Conservation (phyloP, 2,888 invertebrate genomes). For the Aricia artaxerxes region DNA sequence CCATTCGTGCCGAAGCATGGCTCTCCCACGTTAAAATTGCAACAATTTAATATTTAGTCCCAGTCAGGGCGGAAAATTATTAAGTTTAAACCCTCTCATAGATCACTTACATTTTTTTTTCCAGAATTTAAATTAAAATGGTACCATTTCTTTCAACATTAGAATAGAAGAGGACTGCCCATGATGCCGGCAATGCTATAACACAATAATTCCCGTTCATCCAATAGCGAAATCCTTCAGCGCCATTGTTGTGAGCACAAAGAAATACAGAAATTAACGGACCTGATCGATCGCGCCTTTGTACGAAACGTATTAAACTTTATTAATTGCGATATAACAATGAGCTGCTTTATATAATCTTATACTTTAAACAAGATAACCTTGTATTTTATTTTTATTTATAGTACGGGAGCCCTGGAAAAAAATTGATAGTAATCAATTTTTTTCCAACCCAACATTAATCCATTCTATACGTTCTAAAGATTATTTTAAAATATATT, state of each 20-base stretch:
- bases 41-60: too few species aligned
- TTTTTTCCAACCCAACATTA: too few species aligned
- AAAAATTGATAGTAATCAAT: too few species aligned
- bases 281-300: constrained; percentile 4
- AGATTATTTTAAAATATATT: too few species aligned
- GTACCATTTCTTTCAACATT: neutral
- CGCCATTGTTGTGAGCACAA: constrained; percentile 25
- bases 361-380: neutral
- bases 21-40: too few species aligned
- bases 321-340: neutral
- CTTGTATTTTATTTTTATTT: neutral
- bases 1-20: too few species aligned
- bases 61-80: too few species aligned
- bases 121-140: too few species aligned
- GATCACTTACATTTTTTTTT: neutral
- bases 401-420: too few species aligned
- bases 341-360: neutral
- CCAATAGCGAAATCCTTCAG: constrained; percentile 20
- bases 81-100: too few species aligned
- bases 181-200: neutral
- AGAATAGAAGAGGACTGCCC: neutral
- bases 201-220: constrained; percentile 21
- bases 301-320: neutral
- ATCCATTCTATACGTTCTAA: too few species aligned
- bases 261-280: constrained; percentile 23